Evolutionary conservation across 2,888 invertebrate species (phyloP).

Genomic region (Halictus ligatus): DNA sequence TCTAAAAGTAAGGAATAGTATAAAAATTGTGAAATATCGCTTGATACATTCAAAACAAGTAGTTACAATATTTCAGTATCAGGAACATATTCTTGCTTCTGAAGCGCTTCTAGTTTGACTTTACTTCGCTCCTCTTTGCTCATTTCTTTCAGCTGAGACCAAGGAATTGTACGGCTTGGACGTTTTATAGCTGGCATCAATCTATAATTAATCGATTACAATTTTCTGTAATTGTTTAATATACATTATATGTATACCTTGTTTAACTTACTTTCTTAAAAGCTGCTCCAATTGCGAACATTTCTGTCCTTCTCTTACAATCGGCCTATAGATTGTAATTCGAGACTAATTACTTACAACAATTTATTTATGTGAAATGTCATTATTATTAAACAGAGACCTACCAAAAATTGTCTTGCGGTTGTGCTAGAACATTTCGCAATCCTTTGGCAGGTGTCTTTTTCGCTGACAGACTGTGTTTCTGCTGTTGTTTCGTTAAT

Average conservation of each 20-base stretch:
- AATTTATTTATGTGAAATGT: not conserved
- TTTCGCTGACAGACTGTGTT: constrained; percentile 74
- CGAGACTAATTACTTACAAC: not conserved
- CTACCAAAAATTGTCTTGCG: constrained; percentile 76
- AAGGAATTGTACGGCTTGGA: constrained; percentile 64
- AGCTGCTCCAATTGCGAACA: constrained; percentile 63
- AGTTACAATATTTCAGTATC: constrained; percentile 60
- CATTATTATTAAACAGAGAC: not conserved
- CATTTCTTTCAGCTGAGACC: constrained; percentile 73
- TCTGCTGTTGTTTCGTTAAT: constrained; percentile 74
- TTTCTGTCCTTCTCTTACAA: constrained; percentile 64
- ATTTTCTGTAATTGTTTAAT: not conserved
- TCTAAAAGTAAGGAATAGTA: constrained; percentile 61
- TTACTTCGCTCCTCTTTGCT: constrained; percentile 73
- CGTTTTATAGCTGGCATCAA: constrained; percentile 70
- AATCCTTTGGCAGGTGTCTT: constrained; percentile 75
- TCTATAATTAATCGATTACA: constrained; percentile 60
- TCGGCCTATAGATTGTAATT: constrained; percentile 73
- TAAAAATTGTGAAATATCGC: not conserved
- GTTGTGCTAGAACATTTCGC: constrained; percentile 77
- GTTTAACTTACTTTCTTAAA: constrained; percentile 74
- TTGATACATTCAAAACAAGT: not conserved
- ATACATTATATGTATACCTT: not conserved
- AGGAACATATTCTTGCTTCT: constrained; percentile 30
- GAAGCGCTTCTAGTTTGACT: constrained; percentile 61